Base-by-base conservation (phyloP, 2,113 vertebrate species). In the Taurulus bubalis region DNA sequence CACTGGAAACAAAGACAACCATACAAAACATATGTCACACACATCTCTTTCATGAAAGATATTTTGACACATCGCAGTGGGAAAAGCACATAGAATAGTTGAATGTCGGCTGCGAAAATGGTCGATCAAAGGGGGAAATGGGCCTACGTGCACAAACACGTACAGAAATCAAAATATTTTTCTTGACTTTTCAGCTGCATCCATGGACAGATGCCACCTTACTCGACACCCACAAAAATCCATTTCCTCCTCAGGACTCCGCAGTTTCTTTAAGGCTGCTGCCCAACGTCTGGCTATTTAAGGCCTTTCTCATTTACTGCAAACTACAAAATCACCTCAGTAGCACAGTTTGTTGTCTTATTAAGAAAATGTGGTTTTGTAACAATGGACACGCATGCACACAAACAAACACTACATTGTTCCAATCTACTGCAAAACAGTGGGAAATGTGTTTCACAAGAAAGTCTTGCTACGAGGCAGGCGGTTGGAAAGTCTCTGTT, bases 1-100 rank as follows among this genome's bases (percentile, higher is more conserved):
- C 53, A 62, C 94, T 95, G 84, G 12, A 85, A 89, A 79, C 51
- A 88, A 56, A 86, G 66, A 78, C 22, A 75, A 47, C 32, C 3
- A 60, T 11, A 55, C n/a, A 71, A 64, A 73, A 66, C 30, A 60
- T 2, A 15, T 0, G 10, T 64, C 32, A 64, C 70, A 66, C 30
- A 64, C 4, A 11, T 0, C 16, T 56, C 32, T 15, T 53, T 67
- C 26, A 49, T 20, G 42, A 4, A 30, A 47, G 20, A 53, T 47
- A 69, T 53, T 14, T 51, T 20, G 40, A 42, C 42, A 14, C 6
- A 56, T 56, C n/a, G n/a, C 45, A 68, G 45, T 22, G 20, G 66
- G 4, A 68, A 68, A 68, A n/a, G 40, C 10, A 68, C 66, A 14
- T 16, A 14, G 9, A 67, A 32, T 32, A 1, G 66, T 32, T n/a